Evolutionary conservation across 2,113 vertebrate genomes (phyloP).

Genomic region (Zapornia atra): DNA sequence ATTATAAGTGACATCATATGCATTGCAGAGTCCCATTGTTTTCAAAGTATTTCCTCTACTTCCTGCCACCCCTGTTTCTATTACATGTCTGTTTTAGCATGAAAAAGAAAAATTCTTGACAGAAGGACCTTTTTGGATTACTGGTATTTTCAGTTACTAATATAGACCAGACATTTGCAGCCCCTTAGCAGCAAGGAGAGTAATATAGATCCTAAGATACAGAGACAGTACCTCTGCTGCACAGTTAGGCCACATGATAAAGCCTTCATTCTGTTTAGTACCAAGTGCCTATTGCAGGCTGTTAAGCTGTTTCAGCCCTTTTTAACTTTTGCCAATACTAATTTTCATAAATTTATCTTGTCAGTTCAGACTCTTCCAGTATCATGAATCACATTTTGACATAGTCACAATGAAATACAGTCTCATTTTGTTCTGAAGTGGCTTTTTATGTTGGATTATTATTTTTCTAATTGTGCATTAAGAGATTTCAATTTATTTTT

Average conservation of each 20-base stretch:
- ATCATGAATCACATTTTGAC: not conserved
- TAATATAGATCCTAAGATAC: not conserved
- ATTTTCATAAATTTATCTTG: not conserved
- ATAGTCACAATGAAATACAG: not conserved
- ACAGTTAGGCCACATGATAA: accelerated
- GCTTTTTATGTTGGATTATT: not conserved
- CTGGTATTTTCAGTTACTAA: not conserved
- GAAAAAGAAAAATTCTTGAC: not conserved
- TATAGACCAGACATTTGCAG: not conserved
- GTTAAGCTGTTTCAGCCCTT: not conserved
- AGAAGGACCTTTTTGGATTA: not conserved
- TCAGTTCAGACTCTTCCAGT: not conserved
- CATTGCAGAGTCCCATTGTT: not conserved
- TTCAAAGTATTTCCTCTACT: not conserved
- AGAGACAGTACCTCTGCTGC: not conserved
- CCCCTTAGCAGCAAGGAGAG: not conserved
- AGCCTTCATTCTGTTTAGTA: not conserved
- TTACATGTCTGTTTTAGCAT: not conserved
- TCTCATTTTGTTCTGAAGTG: not conserved
- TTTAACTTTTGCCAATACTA: not conserved
- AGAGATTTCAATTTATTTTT: not conserved
- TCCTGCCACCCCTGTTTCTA: accelerated
- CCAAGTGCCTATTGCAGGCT: not conserved
- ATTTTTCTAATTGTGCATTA: not conserved
- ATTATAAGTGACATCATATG: not conserved